phyloP scores from a whole-genome alignment of 2,797 vertebrate species.

The Labeo calbasu region DNA sequence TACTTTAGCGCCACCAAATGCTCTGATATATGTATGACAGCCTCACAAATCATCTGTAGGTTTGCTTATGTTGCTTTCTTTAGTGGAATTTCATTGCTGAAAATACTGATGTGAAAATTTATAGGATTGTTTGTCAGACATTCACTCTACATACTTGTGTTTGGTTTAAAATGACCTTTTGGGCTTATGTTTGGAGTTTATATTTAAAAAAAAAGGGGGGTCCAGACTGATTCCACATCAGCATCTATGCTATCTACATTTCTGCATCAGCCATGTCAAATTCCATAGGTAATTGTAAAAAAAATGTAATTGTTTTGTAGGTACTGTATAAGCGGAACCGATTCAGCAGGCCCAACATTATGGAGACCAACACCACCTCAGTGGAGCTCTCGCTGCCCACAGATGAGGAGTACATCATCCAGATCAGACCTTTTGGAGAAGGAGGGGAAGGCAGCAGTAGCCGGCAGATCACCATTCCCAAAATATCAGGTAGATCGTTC shows the following conservation, averaged over 20 bases:
- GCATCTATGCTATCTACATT: background rate
- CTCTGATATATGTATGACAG: background rate
- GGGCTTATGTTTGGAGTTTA: background rate
- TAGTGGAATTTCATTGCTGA: background rate
- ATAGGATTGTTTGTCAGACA: background rate
- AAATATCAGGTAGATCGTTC: conserved; percentile 77
- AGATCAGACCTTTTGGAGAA: conserved; percentile 94
- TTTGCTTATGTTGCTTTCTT: background rate
- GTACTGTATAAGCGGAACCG: conserved; percentile 92
- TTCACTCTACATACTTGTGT: background rate
- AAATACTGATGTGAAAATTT: background rate
- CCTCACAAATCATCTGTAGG: background rate
- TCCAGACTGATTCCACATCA: background rate
- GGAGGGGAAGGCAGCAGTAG: conserved; percentile 96
- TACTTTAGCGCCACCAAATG: background rate
- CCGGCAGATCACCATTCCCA: conserved; percentile 93
- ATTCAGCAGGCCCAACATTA: conserved; percentile 87
- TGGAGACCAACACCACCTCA: conserved; percentile 94
- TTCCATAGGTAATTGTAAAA: background rate
- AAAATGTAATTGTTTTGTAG: conserved; percentile 67
- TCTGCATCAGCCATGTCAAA: too few relatives aligned
- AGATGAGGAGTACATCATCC: conserved; percentile 93
- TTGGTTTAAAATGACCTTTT: background rate
- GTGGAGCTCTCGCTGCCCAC: conserved; percentile 92
- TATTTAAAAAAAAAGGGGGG: too few relatives aligned